Percentiles rank a stretch among this genome's conserved stretches.
Evolutionary conservation across 2,888 invertebrate species (phyloP).

Genomic region (Nymphalis c-album): DNA sequence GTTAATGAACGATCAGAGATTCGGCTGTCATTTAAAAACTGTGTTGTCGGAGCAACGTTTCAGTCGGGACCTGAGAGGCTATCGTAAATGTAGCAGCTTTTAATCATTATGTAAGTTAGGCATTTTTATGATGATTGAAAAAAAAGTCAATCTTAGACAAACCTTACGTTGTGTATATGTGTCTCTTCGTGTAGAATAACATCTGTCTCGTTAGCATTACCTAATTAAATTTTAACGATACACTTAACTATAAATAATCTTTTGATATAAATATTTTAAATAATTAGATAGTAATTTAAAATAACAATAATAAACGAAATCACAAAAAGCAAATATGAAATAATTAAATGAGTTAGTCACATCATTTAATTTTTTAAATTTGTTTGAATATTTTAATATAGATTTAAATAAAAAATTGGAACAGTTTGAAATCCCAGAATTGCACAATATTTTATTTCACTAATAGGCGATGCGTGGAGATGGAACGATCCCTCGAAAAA

Average conservation of each 20-base stretch:
- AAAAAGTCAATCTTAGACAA: background rate
- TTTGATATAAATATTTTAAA: too few species aligned
- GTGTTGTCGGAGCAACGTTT: constrained; percentile 3
- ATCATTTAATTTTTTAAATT: too few species aligned
- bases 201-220: too few species aligned
- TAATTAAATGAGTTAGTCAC: too few species aligned
- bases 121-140: background rate
- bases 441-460: constrained; percentile 12
- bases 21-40: constrained; percentile 6
- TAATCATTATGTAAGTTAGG: background rate
- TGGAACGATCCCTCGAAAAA: constrained; percentile 12
- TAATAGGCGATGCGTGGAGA: constrained; percentile 13
- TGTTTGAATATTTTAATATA: background rate
- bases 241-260: too few species aligned
- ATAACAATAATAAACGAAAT: too few species aligned
- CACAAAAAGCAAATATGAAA: too few species aligned
- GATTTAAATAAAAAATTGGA: constrained; percentile 1
- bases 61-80: background rate
- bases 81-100: background rate
- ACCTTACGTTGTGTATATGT: too few species aligned
- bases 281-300: too few species aligned
- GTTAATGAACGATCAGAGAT: constrained; percentile 12
- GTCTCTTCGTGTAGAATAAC: too few species aligned
- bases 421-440: constrained; percentile 6
- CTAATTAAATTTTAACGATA: too few species aligned